Evolutionary conservation across 92 coral and sea anemone genomes (phyloP), one percentile per base, ranked within the genome.

Genomic region (Porites lobata): DNA sequence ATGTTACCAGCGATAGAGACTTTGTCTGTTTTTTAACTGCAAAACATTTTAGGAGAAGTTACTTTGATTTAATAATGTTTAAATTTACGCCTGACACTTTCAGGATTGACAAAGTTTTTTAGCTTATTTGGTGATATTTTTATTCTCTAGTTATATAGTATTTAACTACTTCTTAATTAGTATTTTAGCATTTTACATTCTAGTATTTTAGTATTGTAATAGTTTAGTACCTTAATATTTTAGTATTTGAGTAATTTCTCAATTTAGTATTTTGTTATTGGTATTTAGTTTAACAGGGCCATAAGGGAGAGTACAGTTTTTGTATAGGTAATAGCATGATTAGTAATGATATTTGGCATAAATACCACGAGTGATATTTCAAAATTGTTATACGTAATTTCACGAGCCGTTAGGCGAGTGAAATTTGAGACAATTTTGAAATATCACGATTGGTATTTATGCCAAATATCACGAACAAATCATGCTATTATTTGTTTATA

Each of bases 281-380:
- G 14, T 64, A 64, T 18, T 63, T 64, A 64, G 68, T 64, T 17
- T 64, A 64, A 64, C 19, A 64, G 21, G 68, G 68, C 68, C 68
- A 64, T 64, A 64, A 64, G 68, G 68, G 68, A 64, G 68, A 12
- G 68, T 64, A 64, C 68, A 64, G 68, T 64, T 64, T 64, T 64
- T 64, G n/a, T n/a, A n/a, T n/a, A n/a, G n/a, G n/a, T n/a, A n/a
- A n/a, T n/a, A n/a, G n/a, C n/a, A n/a, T n/a, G n/a, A n/a, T n/a
- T n/a, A n/a, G n/a, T n/a, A n/a, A n/a, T n/a, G n/a, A n/a, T n/a
- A n/a, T n/a, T n/a, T n/a, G n/a, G n/a, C n/a, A n/a, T n/a, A n/a
- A n/a, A n/a, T n/a, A n/a, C n/a, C n/a, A n/a, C n/a, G n/a, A n/a
- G n/a, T n/a, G n/a, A n/a, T n/a, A n/a, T n/a, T n/a, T n/a, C n/a